Conservation (phyloP, 2,797 vertebrate species). For the Catamblyrhynchus diadema region DNA sequence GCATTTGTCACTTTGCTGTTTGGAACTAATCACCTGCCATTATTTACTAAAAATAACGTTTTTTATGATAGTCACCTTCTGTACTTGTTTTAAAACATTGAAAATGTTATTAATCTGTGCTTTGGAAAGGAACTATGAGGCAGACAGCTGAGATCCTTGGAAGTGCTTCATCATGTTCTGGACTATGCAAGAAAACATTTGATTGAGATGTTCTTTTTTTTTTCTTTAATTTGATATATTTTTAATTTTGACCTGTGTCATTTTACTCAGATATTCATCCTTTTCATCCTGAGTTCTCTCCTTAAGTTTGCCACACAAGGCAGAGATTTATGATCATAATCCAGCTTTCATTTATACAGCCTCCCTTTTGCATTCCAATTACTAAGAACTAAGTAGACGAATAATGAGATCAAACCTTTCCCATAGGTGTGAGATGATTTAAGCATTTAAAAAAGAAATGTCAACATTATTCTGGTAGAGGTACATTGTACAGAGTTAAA, state of each 20-base stretch:
- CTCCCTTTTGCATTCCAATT: background rate
- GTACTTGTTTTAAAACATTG: background rate
- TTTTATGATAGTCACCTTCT: background rate
- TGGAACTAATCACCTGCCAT: background rate
- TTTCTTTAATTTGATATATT: background rate
- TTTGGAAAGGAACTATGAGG: background rate
- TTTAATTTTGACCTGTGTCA: background rate
- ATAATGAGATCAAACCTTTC: background rate
- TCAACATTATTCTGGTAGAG: background rate
- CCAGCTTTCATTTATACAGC: background rate
- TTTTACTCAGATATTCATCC: background rate
- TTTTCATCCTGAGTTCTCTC: background rate
- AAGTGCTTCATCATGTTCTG: background rate
- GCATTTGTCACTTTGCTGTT: background rate
- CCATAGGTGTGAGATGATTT: background rate
- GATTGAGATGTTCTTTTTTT: background rate
- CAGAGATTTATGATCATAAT: background rate
- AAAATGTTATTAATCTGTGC: background rate
- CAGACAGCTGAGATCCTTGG: background rate
- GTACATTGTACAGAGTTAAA: background rate
- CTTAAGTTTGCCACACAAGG: background rate
- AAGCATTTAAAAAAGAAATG: background rate
- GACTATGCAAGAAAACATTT: background rate
- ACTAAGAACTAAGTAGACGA: background rate
- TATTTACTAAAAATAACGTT: background rate